Evolutionary conservation across 2,797 vertebrate species (phyloP).

Genomic region (Galagoides demidoff): DNA sequence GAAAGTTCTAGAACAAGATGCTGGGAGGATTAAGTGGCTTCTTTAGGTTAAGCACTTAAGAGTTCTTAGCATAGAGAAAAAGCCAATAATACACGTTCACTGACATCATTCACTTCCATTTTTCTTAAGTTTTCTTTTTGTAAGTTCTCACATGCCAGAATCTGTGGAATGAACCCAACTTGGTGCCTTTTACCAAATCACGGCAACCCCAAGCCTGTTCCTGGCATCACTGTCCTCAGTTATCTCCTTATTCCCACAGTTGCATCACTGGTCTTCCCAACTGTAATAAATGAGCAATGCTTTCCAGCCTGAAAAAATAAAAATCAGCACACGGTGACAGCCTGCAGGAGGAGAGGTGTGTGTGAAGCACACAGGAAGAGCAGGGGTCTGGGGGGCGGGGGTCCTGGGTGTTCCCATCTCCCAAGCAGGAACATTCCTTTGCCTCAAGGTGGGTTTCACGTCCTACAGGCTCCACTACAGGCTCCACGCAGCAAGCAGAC

Average conservation of each 20-base stretch:
- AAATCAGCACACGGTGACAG: accelerated
- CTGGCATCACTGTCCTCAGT: accelerated
- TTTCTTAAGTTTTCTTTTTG: background rate
- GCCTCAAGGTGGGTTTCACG: accelerated
- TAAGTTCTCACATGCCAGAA: background rate
- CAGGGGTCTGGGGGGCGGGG: accelerated
- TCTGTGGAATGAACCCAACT: background rate
- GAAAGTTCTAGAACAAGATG: too few species aligned
- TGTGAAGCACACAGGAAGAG: background rate
- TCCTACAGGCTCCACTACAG: accelerated
- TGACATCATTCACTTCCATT: background rate
- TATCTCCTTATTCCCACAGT: accelerated
- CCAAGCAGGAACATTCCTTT: background rate
- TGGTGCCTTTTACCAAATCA: background rate
- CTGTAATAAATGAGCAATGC: accelerated
- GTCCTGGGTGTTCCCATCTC: background rate
- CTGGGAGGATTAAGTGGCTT: too few species aligned
- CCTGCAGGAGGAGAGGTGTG: accelerated
- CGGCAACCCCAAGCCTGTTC: background rate
- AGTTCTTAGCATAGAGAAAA: background rate
- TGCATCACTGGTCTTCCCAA: accelerated
- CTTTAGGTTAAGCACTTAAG: background rate
- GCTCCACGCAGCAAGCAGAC: background rate
- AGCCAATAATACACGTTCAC: background rate
- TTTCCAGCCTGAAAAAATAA: too few species aligned